Evolutionary conservation across 2,888 invertebrate species (phyloP), one percentile per base, ranked within the genome.

Genomic region (Hypomecis punctinalis): DNA sequence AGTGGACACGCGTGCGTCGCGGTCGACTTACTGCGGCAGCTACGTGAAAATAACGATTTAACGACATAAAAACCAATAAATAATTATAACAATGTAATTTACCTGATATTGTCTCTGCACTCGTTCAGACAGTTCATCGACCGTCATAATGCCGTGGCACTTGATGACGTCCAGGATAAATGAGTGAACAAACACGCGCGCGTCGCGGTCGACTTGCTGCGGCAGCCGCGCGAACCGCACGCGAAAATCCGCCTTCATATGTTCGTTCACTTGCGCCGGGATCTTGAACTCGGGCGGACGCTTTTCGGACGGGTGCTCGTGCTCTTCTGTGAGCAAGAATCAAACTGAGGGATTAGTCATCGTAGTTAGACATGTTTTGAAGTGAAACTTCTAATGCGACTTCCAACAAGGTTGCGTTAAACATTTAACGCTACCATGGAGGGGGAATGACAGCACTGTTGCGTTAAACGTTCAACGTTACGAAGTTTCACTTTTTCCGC

Each of bases 21-120:
- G 23, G 23, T 23, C 23, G 23, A 23, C 23, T 23, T 23, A 3
- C 23, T 23, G 23, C 23, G 23, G 23, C 23, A 23, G 23, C 23
- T 3, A 23, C 23, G 23, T 3, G 23, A 23, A 23, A 23, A 23
- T 3, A 23, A 23, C 1, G 23, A 23, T 23, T 2, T 2, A 23
- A 23, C 23, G 3, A 23, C 23, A 23, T n/a, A n/a, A n/a, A 23
- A 23, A 3, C 23, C 23, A n/a, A n/a, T n/a, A n/a, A n/a, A n/a
- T n/a, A n/a, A n/a, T 13, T 37, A 3, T 43, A 43, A 13, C 23
- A 23, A 3, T 23, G 3, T 23, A 1, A 2, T 23, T 61, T 36
- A 94, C 94, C 88, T 96, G 96, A 86, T 99, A 99, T 81, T 97
- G 97, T 78, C 97, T 96, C 89, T 99, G 99, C 39, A 98, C 96